Evolutionary conservation across 2,797 vertebrate genomes (phyloP), one percentile per base, ranked within the genome.

Genomic region (Pachyuromys duprasi): DNA sequence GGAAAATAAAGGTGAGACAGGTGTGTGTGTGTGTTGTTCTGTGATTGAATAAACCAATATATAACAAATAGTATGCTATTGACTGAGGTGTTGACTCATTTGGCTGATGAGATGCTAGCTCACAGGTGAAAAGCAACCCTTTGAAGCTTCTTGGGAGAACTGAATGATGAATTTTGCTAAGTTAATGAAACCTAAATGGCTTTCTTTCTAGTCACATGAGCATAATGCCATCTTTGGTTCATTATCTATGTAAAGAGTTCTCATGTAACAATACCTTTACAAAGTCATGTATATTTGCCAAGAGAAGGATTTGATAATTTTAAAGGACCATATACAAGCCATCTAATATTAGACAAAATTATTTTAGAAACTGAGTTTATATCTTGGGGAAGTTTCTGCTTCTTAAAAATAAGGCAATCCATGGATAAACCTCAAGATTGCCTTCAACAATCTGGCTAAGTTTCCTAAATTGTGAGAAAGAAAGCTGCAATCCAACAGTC

Each of bases 331-430:
- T 60, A 53, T 55, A 17, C 28, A 81, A 78, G 79, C 22, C 80
- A 26, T 62, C 9, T 55, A 89, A 75, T 53, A 91, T 5, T 65
- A n/a, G 17, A 53, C 17, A 75, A 72, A 92, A 74, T 31, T 82
- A 75, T 33, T 28, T 89, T 74, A 45, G 69, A 93, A 92, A 55
- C 28, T 95, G 26, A 78, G 92, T 70, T 93, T 5, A 88, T 5
- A 36, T 4, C 63, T 82, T 91, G 4, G 39, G 55, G 28, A 89
- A 94, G 24, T 9, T 82, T 92, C n/a, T 8, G 70, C 24, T 80
- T 82, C 36, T 74, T 57, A 9, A 74, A 89, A 86, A 20, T 63
- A 88, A 53, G n/a, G 33, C 65, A 42, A 45, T 13, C 15, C 24
- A 53, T 5, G 1, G 65, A 3, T 49, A 5, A 90, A 15, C 89